These are phyloP conservation scores for Sarotherodon lohbergeri DNA, from an alignment of 2,113 vertebrate species.

Conservation along the genomic window DNA sequence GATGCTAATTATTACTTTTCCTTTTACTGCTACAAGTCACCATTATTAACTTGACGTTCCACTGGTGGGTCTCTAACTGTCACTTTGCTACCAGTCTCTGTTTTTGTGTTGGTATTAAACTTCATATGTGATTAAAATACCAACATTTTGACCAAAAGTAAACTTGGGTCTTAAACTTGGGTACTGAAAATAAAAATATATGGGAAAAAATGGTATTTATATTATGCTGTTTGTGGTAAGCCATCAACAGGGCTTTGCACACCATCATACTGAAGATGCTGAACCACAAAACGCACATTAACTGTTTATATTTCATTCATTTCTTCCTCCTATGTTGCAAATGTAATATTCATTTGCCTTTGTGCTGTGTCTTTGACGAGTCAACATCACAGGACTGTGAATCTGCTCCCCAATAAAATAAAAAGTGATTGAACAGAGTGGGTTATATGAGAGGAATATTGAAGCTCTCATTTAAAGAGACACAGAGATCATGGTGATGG, in stretches of 20 bases:
- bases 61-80: neutral
- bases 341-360: neutral
- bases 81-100: neutral
- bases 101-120: neutral
- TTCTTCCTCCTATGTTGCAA: neutral
- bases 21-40: neutral
- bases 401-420: neutral
- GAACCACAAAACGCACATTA: neutral
- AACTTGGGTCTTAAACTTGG: neutral
- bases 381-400: neutral
- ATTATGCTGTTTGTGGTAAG: neutral
- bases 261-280: neutral
- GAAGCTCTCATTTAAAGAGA: neutral
- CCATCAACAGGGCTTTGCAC: neutral
- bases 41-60: neutral
- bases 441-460: neutral
- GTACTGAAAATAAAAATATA: neutral
- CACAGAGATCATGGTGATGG: neutral
- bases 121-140: neutral
- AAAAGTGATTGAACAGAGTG: neutral
- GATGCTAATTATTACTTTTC: neutral
- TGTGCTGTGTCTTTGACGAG: neutral
- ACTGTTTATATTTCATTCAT: neutral
- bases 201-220: neutral
- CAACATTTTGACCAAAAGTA: neutral